phyloP scores from a whole-genome alignment of 2,113 vertebrate genomes.

The Heterochromis multidens region DNA sequence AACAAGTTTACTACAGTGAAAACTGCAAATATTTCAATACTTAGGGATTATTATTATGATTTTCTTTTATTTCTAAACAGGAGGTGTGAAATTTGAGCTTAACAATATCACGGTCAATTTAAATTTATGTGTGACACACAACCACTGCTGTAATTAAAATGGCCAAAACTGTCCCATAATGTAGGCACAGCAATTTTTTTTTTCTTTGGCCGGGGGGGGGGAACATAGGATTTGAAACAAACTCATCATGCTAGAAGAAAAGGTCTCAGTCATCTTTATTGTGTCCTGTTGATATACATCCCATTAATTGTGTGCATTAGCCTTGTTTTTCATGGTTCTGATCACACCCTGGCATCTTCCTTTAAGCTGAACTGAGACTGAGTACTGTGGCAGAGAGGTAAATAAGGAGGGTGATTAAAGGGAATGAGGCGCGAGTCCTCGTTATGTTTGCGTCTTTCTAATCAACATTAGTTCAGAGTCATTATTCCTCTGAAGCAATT shows the following conservation, averaged over 20 bases:
- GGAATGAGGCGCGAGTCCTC: constrained; percentile 44
- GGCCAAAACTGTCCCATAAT: background rate
- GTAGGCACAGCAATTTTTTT: background rate
- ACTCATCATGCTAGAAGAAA: background rate
- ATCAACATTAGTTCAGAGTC: constrained; percentile 72
- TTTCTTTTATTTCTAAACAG: no score
- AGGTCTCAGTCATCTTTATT: background rate
- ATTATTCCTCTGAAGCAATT: constrained; percentile 66
- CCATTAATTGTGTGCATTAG: background rate
- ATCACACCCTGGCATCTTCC: background rate
- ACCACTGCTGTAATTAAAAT: background rate
- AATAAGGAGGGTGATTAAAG: constrained; percentile 59
- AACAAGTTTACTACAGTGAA: background rate
- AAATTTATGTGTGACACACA: no score
- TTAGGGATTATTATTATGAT: no score
- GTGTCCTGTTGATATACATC: background rate
- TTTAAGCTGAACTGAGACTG: background rate
- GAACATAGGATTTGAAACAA: background rate
- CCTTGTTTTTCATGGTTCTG: background rate
- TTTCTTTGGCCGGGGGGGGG: no score
- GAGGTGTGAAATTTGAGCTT: no score
- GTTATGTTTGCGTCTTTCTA: constrained; percentile 53
- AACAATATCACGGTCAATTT: no score
- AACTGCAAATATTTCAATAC: no score
- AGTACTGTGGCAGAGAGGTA: constrained; percentile 38